Evolutionary conservation across 2,797 vertebrate species (phyloP).

Genomic region (Trachops cirrhosus): DNA sequence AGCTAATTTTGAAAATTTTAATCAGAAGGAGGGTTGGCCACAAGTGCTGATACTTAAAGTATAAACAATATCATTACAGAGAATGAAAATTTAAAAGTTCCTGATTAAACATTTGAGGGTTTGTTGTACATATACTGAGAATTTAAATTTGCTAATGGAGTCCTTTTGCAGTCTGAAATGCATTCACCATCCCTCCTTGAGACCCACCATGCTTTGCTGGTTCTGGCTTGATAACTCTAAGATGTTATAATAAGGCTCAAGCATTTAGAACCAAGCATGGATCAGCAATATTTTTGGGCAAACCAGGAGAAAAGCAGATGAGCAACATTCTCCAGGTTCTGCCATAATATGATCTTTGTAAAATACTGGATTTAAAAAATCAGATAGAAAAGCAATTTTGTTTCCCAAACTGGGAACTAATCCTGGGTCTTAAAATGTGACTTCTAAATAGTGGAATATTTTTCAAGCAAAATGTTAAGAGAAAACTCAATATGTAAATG

Average conservation of each 20-base stretch:
- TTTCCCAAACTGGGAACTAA: not conserved
- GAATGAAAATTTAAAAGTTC: not conserved
- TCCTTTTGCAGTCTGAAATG: not conserved
- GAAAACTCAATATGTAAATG: not conserved
- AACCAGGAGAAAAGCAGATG: not conserved
- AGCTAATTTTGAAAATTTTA: not conserved
- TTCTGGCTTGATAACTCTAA: not conserved
- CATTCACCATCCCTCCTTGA: not conserved
- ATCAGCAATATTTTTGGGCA: not conserved
- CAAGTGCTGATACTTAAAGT: not conserved
- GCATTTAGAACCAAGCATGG: not conserved
- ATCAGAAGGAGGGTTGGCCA: not conserved
- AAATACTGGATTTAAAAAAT: not conserved
- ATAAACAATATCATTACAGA: not conserved
- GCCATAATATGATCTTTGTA: not conserved
- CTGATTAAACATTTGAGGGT: not conserved
- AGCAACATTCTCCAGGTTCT: not conserved
- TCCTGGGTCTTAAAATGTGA: not conserved
- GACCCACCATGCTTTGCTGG: not conserved
- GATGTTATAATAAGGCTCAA: not conserved
- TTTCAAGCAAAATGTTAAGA: not conserved
- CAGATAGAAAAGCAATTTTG: not conserved
- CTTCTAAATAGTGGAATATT: not conserved
- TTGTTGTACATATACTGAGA: not conserved
- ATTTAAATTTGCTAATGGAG: not conserved